Evolutionary conservation across 2,113 vertebrate genomes (phyloP).

Genomic region (Oryzias woworae): DNA sequence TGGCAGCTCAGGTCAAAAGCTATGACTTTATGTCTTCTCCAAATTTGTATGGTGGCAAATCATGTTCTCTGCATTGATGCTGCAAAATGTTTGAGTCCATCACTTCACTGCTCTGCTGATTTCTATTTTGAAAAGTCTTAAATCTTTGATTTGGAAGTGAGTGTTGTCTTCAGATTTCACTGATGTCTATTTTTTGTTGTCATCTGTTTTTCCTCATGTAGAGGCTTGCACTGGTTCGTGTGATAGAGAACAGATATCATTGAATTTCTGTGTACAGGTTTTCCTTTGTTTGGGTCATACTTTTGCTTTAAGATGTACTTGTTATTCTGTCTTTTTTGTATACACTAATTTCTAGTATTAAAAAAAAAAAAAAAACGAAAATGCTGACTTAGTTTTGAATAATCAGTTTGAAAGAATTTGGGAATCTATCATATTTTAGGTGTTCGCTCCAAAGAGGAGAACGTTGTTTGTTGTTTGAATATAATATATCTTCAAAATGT

Average conservation of each 20-base stretch:
- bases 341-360: slow-evolving; percentile 34
- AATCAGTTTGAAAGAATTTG: slow-evolving; percentile 71
- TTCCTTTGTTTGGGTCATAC: slow-evolving; percentile 59
- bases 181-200: slow-evolving; percentile 8
- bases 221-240: slow-evolving; percentile 83
- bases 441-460: background rate
- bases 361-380: slow-evolving; percentile 37
- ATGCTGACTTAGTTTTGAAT: slow-evolving; percentile 19
- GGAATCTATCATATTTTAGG: slow-evolving; percentile 45
- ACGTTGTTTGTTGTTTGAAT: background rate
- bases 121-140: slow-evolving; percentile 75
- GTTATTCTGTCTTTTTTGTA: slow-evolving; percentile 73
- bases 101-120: slow-evolving; percentile 49
- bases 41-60: slow-evolving; percentile 83
- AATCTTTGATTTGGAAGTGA: slow-evolving; percentile 73
- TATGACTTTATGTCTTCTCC: slow-evolving; percentile 44
- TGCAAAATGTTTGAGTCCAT: slow-evolving; percentile 79
- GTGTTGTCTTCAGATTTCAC: slow-evolving; percentile 73
- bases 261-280: slow-evolving; percentile 95
- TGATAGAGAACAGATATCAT: slow-evolving; percentile 98
- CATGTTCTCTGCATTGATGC: slow-evolving; percentile 90
- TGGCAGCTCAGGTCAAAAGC: slow-evolving; percentile 69
- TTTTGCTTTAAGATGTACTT: slow-evolving; percentile 67
- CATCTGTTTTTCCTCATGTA: slow-evolving; percentile 55
- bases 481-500: background rate